phyloP scores from a whole-genome alignment of 92 coral and sea anemone species.

The Heteractis magnifica region DNA sequence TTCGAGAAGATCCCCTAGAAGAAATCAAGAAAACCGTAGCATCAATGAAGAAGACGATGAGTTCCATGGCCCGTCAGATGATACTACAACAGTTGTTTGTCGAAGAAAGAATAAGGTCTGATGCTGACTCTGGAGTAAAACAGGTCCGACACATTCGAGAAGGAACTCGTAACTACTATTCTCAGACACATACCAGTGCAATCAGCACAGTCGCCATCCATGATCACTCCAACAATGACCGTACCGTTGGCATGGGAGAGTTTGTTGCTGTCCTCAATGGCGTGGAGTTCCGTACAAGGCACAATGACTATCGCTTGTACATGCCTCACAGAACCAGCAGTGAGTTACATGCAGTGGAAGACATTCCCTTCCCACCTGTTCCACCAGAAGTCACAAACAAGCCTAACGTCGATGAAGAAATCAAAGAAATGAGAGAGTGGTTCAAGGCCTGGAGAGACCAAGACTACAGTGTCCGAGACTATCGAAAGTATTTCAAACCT shows the following conservation, averaged over 20 bases:
- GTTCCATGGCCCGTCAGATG: slow-evolving; percentile 63
- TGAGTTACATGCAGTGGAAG: slow-evolving; percentile 55
- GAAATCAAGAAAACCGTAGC: slow-evolving; percentile 19
- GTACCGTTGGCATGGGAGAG: slow-evolving; percentile 91
- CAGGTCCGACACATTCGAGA: slow-evolving; percentile 55
- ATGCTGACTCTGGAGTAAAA: slow-evolving; percentile 80
- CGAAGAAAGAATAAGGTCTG: slow-evolving; percentile 79
- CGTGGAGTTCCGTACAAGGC: slow-evolving; percentile 87
- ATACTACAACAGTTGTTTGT: slow-evolving; percentile 71
- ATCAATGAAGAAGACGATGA: slow-evolving; percentile 32
- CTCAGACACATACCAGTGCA: slow-evolving; percentile 44
- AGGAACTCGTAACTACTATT: slow-evolving; percentile 68
- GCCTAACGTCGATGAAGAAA: slow-evolving; percentile 41
- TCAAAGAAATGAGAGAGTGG: slow-evolving; percentile 83
- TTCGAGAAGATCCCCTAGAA: background rate
- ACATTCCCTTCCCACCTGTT: slow-evolving; percentile 74
- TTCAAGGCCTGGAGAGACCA: slow-evolving; percentile 85
- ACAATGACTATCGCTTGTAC: slow-evolving; percentile 85
- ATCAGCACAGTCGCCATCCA: slow-evolving; percentile 64
- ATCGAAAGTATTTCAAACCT: slow-evolving; percentile 82
- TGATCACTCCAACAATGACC: slow-evolving; percentile 74
- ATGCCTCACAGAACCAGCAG: slow-evolving; percentile 61
- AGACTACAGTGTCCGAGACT: slow-evolving; percentile 59
- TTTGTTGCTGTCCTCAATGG: slow-evolving; percentile 77
- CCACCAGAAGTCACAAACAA: slow-evolving; percentile 73